phyloP scores from a whole-genome alignment of 2,113 vertebrate species.

The Lepus europaeus region DNA sequence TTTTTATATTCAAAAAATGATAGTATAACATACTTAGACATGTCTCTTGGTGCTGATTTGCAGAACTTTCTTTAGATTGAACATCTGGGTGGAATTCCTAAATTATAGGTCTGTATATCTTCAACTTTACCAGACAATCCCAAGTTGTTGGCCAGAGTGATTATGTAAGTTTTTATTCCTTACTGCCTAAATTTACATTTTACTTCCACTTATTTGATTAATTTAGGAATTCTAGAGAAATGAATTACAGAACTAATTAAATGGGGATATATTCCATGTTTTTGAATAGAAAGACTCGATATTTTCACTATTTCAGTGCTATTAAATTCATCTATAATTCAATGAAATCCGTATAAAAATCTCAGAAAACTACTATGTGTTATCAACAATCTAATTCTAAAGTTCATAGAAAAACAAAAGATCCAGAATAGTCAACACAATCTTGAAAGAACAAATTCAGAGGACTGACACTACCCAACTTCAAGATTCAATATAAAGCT shows the following conservation, averaged over 20 bases:
- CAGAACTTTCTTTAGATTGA: constrained; percentile 6
- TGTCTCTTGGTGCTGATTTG: background rate
- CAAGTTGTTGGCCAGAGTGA: background rate
- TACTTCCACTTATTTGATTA: background rate
- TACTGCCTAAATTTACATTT: constrained; percentile 20
- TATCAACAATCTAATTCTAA: background rate
- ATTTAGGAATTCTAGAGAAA: background rate
- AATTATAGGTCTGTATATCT: background rate
- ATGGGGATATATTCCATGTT: background rate
- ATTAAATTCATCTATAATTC: background rate
- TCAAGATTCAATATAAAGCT: background rate
- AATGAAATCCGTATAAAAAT: background rate
- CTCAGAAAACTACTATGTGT: background rate
- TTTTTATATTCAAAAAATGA: background rate
- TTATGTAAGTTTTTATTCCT: background rate
- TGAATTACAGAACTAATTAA: background rate
- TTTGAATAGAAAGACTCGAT: background rate
- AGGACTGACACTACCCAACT: background rate
- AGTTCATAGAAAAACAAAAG: background rate
- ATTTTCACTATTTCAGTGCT: background rate
- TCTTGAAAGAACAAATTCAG: background rate
- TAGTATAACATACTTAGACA: background rate
- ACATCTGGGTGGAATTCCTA: constrained; percentile 5
- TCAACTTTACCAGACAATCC: background rate
- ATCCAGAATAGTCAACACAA: background rate